Evolutionary conservation across 2,113 vertebrate genomes (phyloP), one percentile per base, ranked within the genome.

Genomic region (Gadus macrocephalus): DNA sequence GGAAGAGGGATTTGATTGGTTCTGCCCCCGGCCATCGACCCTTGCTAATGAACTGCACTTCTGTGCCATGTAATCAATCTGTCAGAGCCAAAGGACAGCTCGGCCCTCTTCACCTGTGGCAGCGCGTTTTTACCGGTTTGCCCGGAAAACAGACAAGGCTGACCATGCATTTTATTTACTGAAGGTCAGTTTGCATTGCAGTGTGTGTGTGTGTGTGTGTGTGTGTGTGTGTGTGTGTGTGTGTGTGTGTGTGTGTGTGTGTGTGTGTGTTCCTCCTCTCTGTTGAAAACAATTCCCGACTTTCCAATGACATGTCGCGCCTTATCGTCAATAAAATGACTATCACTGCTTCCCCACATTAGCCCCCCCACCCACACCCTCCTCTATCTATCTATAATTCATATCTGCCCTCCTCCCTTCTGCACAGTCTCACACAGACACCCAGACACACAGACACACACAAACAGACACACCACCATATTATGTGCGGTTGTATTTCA

Each of bases 131-230:
- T 63, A 58, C 20, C 35, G 1, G 35, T n/a, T 76, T 61, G 2
- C 27, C 53, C 66, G 35, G 65, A 59, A 64, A 20, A 63, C 35
- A 61, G 66, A 69, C 22, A 8, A 64, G 20, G 74, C 71, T 82
- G 77, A 77, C 69, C 6, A 64, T 53, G 67, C 78, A 66, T 55
- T 49, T 71, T 42, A 16, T 7, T 28, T 38, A 5, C 22, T 70
- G 78, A 79, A 83, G 81, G 78, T 76, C 78, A 74, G 55, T 53
- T 49, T 49, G 42, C 42, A 49, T 9, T 49, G 42, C 42, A 14
- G 42, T 67, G 67, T 64, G 27, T 55, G 53, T 64, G 49, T 56
- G 49, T 64, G 61, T 58, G 62, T 72, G 63, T 66, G 56, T 72
- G 62, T 64, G 58, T 60, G 27, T 35, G 58, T 35, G 31, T 35